A percentile compares a stretch with the other conserved stretches of the same genome.
These are phyloP conservation scores for Cephus pygmeus DNA, from an alignment of 2,888 invertebrate genomes.

Conservation along the genomic window DNA sequence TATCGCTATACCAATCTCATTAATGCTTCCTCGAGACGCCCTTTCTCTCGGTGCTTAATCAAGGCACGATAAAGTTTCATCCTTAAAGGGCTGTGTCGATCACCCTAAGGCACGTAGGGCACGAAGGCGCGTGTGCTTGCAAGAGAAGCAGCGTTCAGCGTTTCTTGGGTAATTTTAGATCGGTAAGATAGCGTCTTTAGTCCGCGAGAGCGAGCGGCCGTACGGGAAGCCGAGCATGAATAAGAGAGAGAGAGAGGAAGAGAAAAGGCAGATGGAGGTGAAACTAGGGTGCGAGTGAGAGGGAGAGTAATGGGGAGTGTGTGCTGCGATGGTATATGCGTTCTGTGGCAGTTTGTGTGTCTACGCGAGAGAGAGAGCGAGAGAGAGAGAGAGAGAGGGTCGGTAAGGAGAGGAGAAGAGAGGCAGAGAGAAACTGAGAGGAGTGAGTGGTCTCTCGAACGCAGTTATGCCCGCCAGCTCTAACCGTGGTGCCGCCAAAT, in stretches of 20 bases:
- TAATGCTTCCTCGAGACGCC: too few relatives aligned
- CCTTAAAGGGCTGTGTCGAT: not conserved
- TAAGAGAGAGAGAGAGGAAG: constrained; percentile 20
- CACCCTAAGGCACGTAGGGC: not conserved
- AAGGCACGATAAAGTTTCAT: too few relatives aligned
- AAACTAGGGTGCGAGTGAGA: constrained; percentile 17
- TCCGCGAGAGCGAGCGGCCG: constrained; percentile 27
- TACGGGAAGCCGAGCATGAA: too few relatives aligned
- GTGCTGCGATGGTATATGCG: constrained; percentile 17
- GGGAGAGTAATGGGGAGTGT: constrained; percentile 27
- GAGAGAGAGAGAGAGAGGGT: constrained; percentile 9
- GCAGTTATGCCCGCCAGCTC: constrained; percentile 61
- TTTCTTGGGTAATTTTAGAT: constrained; percentile 63
- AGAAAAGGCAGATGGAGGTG: constrained; percentile 11
- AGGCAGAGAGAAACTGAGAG: constrained; percentile 28
- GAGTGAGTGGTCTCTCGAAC: constrained; percentile 16
- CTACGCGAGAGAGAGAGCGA: constrained; percentile 2
- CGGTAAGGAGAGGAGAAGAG: constrained; percentile 16
- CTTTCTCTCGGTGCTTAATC: too few relatives aligned
- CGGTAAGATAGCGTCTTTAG: constrained; percentile 57
- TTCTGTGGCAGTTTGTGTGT: constrained; percentile 19
- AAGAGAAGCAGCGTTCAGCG: constrained; percentile 41
- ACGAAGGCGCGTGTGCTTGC: not conserved
- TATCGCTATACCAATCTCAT: too few relatives aligned
- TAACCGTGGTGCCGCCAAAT: constrained; percentile 43